Evolutionary conservation across 1,140 invertebrate species (phyloP), one percentile per base, ranked within the genome.

Genomic region (Hesperophylax magnus): DNA sequence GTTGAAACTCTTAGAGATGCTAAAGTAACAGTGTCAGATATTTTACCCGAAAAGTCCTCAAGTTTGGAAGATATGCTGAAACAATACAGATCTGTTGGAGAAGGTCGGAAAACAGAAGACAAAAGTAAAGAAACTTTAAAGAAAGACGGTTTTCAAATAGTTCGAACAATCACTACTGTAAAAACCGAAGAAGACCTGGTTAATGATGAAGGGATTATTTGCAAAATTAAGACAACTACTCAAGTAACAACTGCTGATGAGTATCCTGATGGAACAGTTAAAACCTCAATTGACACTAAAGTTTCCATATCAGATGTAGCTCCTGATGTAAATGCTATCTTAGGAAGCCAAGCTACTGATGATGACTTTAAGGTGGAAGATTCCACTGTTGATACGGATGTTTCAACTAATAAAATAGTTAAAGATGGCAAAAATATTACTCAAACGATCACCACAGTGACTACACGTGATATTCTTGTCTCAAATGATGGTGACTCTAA

Each of bases 211-310:
- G 85, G 85, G 34, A 83, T 84, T 71, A 79, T 88, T 17, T 86
- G 83, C 75, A 90, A 90, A 86, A 77, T 89, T 54, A 90, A 90
- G 84, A 89, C 85, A 6, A 86, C 86, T 14, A 87, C 86, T 74
- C 86, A 84, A 58, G 78, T 89, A 14, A 88, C 87, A 17, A 90
- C 88, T 22, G 88, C 87, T 56, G 88, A 90, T 82, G 85, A 87
- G 69, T 90, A 88, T 84, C 89, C 89, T 20, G 89, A 90, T 84
- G 88, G 88, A 54, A 89, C 88, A 54, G 86, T 88, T n/a, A 86
- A 83, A 81, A 84, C 81, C 3, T 78, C 83, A 15, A 84, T 79
- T 7, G 83, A 84, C 77, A 84, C 83, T 14, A 84, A 85, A 77
- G 87, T 84, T 18, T 79, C 82, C 53, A 81, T 84, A 61, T 79